Conservation (phyloP, 2,888 invertebrate species). For the Harpagoxenus sublaevis region DNA sequence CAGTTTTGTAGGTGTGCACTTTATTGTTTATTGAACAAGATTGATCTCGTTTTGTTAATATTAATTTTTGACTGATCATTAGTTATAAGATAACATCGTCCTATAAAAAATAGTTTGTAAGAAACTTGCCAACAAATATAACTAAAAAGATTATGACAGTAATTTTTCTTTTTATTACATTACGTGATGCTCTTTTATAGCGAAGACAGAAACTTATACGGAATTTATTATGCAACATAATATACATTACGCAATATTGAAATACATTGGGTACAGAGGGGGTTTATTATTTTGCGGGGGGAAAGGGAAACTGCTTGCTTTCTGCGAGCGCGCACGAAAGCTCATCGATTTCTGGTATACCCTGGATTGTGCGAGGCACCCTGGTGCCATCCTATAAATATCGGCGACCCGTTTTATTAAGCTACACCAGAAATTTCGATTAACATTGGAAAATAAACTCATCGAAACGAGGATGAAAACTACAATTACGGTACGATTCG, state of each 20-base stretch:
- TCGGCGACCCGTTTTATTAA: slow-evolving; percentile 62
- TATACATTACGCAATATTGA: neutral
- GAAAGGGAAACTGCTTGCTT: slow-evolving; percentile 34
- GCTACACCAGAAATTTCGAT: slow-evolving; percentile 34
- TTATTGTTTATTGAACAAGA: neutral
- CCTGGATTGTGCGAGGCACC: slow-evolving; percentile 55
- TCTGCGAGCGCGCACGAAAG: slow-evolving; percentile 55
- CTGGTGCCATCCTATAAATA: slow-evolving; percentile 65
- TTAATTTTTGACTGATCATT: neutral
- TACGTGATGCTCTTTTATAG: neutral
- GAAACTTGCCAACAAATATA: neutral
- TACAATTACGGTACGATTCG: neutral
- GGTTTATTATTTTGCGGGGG: slow-evolving; percentile 17
- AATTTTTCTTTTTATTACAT: neutral
- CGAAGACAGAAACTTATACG: neutral
- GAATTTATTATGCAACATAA: slow-evolving; percentile 4
- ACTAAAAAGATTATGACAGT: neutral
- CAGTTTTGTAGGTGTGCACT: neutral
- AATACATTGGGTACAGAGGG: neutral
- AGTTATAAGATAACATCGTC: neutral
- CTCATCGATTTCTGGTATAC: slow-evolving; percentile 65
- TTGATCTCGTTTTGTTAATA: neutral
- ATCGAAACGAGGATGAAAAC: neutral
- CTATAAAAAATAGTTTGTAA: neutral
- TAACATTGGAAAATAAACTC: neutral